phyloP scores from a whole-genome alignment of 2,888 invertebrate species.

The Cheilosia pagana region DNA sequence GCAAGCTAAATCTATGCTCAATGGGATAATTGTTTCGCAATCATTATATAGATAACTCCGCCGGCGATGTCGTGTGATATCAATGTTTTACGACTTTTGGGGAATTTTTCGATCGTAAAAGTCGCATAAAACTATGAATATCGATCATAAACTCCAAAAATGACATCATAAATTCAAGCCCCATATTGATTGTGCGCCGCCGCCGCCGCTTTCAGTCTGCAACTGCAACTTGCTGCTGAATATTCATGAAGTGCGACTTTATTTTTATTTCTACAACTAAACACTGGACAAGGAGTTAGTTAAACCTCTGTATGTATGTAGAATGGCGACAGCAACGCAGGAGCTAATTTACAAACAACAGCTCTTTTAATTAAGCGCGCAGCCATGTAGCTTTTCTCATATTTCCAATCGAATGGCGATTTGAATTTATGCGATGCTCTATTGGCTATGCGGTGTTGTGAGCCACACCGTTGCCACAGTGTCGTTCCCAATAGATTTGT shows the following conservation, averaged over 20 bases:
- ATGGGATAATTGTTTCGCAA: slow-evolving; percentile 21
- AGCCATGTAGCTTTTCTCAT: slow-evolving; percentile 30
- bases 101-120: slow-evolving; percentile 49
- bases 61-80: slow-evolving; percentile 6
- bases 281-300: slow-evolving; percentile 8
- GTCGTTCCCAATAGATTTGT: slow-evolving; percentile 41
- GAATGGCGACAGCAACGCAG: slow-evolving; percentile 34
- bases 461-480: slow-evolving; percentile 11
- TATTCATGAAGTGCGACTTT: slow-evolving; percentile 58
- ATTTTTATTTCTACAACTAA: slow-evolving; percentile 18
- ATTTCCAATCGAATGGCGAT: slow-evolving; percentile 33
- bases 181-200: slow-evolving; percentile 1
- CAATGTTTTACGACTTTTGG: slow-evolving; percentile 18
- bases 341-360: slow-evolving; percentile 44
- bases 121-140: slow-evolving; percentile 43
- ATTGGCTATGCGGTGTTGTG: neutral
- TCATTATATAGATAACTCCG: neutral
- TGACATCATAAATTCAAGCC: slow-evolving; percentile 53
- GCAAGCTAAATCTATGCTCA: neutral
- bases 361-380: slow-evolving; percentile 58
- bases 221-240: slow-evolving; percentile 2
- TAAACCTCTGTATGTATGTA: slow-evolving; percentile 5
- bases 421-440: slow-evolving; percentile 50
- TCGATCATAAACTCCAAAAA: slow-evolving; percentile 50
- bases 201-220: neutral